Base-by-base conservation (phyloP, 2,113 vertebrate species). In the Bolborhynchus lineola region DNA sequence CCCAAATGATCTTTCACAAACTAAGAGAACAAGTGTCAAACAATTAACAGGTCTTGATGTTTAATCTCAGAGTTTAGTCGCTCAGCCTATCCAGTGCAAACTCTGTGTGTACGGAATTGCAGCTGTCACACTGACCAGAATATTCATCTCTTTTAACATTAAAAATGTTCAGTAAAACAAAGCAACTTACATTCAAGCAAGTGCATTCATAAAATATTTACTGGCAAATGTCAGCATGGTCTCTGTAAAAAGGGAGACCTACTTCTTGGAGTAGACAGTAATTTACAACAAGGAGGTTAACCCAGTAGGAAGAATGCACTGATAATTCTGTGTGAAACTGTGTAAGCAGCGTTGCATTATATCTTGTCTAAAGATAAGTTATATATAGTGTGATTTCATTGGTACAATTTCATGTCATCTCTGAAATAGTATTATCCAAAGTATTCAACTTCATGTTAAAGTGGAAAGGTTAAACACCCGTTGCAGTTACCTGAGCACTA, bases 341-440 rank as follows among this genome's bases (percentile, higher is more conserved):
- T 75, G 86, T 80, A 84, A 94, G 75, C 62, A 78, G 76, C 31
- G 37, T 47, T 79, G 69, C 47, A 57, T 88, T 78, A 31, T 79
- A 91, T 93, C 82, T 82, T 84, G 47, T 82, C 82, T 86, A 79
- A 88, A 86, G 93, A 92, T 91, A 94, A 96, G 90, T 91, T 94
- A 59, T 88, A 65, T 69, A 42, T 13, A 52, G 29, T 29, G 50
- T 88, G 94, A 93, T 96, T 96, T 75, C 88, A 96, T 96, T 79
- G 0, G 72, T 49, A 29, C 68, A 94, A 88, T 76, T 93, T 29
- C 62, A n/a, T 95, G 90, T 86, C 93, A 88, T 88, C 85, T 94
- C 90, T 93, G 90, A 90, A 92, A 93, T 74, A 68, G 72, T 62
- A 44, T 79, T 92, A 96, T 81, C 86, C 83, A 42, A 94, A 83